Base-by-base conservation (phyloP, 2,113 vertebrate species). In the Todiramphus saurophagus region DNA sequence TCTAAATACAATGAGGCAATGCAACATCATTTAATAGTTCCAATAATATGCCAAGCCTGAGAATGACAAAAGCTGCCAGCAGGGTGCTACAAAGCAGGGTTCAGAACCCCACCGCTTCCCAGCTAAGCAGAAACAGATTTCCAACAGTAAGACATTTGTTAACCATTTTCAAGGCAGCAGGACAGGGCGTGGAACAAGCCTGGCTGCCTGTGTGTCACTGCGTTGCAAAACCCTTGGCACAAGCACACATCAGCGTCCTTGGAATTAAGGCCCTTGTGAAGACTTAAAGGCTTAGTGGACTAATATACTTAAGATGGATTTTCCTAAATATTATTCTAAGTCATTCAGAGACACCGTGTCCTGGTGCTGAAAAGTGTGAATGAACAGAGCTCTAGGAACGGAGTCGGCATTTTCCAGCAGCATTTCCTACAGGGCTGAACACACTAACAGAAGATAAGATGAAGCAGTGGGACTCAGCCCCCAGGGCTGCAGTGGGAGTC, bases 1-100 rank as follows among this genome's bases (percentile, higher is more conserved):
- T 96, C 94, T 96, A 93, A 96, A 96, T 63, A 97, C 95, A 97
- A 96, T 94, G 96, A 97, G 95, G 94, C 97, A 95, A 93, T 77
- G 67, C 97, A 77, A 70, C 89, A 96, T 91, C 91, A 28, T 93
- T 97, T 94, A 96, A 96, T 70, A 94, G 93, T 56, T 96, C 89
- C 94, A 95, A 73, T 92, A 96, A 91, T 94, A 85, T 97, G 96
- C 96, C 96, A 96, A 96, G 90, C 94, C 94, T 93, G 93, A 94
- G 96, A 96, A 96, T 96, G 91, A 96, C 94, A 96, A 97, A 96
- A 94, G 96, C 87, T 96, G 93, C 93, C 94, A 93, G 97, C 96
- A 82, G 95, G 96, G 94, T 94, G 94, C 96, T 95, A 91, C 94
- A 93, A 97, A 94, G 90, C 93, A 95, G 89, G 88, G 90, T 94